Percentiles rank a stretch among this genome's conserved stretches.
Evolutionary conservation across 2,888 invertebrate genomes (phyloP).

Genomic region (Thereva nobilitata): DNA sequence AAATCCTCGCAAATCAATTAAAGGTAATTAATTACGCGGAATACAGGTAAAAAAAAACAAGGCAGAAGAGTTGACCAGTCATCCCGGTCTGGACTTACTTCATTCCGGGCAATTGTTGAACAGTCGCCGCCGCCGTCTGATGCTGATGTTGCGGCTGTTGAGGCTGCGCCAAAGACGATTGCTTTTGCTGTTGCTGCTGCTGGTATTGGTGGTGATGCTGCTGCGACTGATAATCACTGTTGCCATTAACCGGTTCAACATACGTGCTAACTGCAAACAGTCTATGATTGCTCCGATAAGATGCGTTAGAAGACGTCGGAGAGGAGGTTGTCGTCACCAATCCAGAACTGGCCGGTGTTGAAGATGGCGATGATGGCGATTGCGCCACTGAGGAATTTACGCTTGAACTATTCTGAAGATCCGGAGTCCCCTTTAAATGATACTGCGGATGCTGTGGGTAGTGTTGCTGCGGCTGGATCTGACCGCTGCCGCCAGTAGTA

Average conservation of each 20-base stretch:
- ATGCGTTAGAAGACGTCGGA: conserved; percentile 39
- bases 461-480: conserved; percentile 7
- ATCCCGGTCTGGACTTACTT: conserved; percentile 36
- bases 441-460: conserved; percentile 37
- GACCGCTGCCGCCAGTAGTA: conserved; percentile 19
- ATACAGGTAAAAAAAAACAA: not conserved
- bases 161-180: conserved; percentile 14
- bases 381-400: conserved; percentile 47
- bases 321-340: conserved; percentile 37
- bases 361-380: conserved; percentile 27
- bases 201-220: conserved; percentile 47
- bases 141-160: conserved; percentile 37
- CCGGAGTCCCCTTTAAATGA: conserved; percentile 26
- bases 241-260: conserved; percentile 61
- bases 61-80: not conserved
- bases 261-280: conserved; percentile 73
- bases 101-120: conserved; percentile 40
- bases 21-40: conserved; percentile 14
- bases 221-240: conserved; percentile 48
- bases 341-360: conserved; percentile 13
- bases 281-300: conserved; percentile 60
- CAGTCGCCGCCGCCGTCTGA: conserved; percentile 49
- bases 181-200: conserved; percentile 43
- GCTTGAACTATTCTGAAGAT: conserved; percentile 51
- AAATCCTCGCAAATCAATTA: conserved; percentile 39